phyloP scores from a whole-genome alignment of 2,888 invertebrate genomes.

The Andrena bicolor region DNA sequence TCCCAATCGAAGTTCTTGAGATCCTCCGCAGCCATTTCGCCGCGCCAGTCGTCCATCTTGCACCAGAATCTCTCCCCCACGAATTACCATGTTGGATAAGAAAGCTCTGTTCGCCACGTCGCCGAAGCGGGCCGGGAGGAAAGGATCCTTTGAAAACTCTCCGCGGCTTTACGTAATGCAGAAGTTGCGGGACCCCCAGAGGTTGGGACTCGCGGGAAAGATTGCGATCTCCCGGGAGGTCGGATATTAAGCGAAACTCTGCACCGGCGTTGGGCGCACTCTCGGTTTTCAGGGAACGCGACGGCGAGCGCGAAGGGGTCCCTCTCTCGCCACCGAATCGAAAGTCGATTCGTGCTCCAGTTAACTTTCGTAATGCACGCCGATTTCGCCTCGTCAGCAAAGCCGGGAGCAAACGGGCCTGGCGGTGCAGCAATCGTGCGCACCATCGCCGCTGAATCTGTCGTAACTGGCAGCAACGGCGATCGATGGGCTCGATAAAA shows the following conservation, averaged over 20 bases:
- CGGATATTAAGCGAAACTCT: conserved; percentile 14
- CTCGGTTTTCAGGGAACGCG: conserved; percentile 52
- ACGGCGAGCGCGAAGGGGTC: neutral
- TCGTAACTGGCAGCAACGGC: conserved; percentile 48
- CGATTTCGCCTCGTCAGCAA: conserved; percentile 68
- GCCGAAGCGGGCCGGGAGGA: neutral
- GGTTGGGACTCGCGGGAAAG: conserved; percentile 8
- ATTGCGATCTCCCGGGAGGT: conserved; percentile 12
- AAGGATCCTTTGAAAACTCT: conserved; percentile 4
- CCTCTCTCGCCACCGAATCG: conserved; percentile 66
- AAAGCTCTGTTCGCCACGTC: neutral
- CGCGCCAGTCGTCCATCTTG: too few relatives aligned
- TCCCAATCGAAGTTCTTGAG: too few relatives aligned
- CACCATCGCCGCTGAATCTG: conserved; percentile 54
- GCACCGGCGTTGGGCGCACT: conserved; percentile 28
- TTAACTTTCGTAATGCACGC: conserved; percentile 73
- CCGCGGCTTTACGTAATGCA: conserved; percentile 10
- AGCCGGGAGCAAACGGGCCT: conserved; percentile 5
- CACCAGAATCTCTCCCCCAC: too few relatives aligned
- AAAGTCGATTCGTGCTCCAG: conserved; percentile 77
- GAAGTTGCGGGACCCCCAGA: conserved; percentile 10
- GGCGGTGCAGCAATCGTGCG: conserved; percentile 56
- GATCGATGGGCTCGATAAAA: conserved; percentile 59
- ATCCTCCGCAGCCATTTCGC: too few relatives aligned
- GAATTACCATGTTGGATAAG: neutral